Base-by-base conservation (phyloP, 2,888 invertebrate genomes). In the Eupeodes latifasciatus region DNA sequence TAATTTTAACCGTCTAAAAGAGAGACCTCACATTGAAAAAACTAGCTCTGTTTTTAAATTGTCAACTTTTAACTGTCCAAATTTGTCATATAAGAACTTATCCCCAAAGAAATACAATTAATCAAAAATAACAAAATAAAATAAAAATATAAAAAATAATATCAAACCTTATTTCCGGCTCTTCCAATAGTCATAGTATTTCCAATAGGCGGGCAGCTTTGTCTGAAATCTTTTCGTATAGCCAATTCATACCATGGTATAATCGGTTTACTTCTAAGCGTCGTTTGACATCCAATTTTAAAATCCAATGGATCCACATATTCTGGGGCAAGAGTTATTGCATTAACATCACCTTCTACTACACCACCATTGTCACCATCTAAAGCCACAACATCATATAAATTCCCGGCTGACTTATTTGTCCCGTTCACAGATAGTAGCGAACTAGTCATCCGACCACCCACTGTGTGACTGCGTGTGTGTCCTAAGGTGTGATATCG, bases 161-260 rank as follows among this genome's bases (percentile, higher is more conserved):
- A 71, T n/a, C 88, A 91, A 91, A 93, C 93, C 93, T 93, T 91
- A 80, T 93, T 92, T 85, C 91, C 91, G 16, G 55, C 71, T 57
- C 84, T 90, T 36, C 91, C 90, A 67, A 91, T 91, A 40, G 34
- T 71, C 71, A 71, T 71, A 19, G 10, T 44, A 76, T 80, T 83
- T 5, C 87, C 84, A 90, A 97, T 94, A 89, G 96, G 96, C 66
- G 97, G 97, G 93, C 97, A 98, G 91, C 97, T 97, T 91, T 96
- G 95, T 90, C 97, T 95, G 69, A 95, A 94, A 90, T 94, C 94
- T 90, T 96, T 96, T 90, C 96, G 95, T 71, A 97, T 96, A 57
- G 98, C 98, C 91, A 97, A 93, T 93, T 98, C 98, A 96, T 97
- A 98, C 98, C 98, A 98, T 0, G 98, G 98, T 88, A 97, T 95